Evolutionary conservation across 2,113 vertebrate genomes (phyloP).

Genomic region (Coptodon rendalli): DNA sequence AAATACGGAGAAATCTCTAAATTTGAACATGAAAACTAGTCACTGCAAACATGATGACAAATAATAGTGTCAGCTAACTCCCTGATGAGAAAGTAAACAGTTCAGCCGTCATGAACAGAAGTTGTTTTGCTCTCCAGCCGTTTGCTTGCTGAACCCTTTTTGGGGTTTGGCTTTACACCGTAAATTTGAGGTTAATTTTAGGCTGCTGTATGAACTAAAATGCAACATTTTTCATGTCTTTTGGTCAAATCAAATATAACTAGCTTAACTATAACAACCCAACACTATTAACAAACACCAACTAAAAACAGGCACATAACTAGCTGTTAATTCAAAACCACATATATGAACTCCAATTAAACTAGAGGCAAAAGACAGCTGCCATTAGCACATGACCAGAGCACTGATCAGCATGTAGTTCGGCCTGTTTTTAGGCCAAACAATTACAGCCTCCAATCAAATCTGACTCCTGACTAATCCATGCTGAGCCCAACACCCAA

Average conservation of each 20-base stretch:
- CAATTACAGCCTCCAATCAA: neutral
- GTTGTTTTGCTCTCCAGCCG: neutral
- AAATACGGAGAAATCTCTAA: neutral
- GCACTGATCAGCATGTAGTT: neutral
- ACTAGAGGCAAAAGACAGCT: constrained; percentile 28
- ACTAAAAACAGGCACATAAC: neutral
- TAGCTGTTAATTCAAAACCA: neutral
- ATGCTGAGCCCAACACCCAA: neutral
- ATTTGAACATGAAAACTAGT: neutral
- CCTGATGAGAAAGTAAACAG: neutral
- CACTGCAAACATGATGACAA: neutral
- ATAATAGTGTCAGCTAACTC: neutral
- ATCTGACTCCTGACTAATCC: constrained; percentile 10
- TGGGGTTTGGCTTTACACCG: neutral
- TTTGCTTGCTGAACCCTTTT: neutral
- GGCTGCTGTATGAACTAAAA: neutral
- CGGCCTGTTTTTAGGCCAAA: constrained; percentile 17
- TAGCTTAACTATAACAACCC: neutral
- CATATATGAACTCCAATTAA: constrained; percentile 6
- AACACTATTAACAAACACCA: neutral
- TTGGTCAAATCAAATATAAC: neutral
- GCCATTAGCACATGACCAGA: constrained; percentile 21
- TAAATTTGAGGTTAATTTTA: neutral
- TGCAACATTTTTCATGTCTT: neutral
- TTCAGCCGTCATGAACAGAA: neutral